Base-by-base conservation (phyloP, 2,888 invertebrate genomes). In the Euplagia quadripunctaria region DNA sequence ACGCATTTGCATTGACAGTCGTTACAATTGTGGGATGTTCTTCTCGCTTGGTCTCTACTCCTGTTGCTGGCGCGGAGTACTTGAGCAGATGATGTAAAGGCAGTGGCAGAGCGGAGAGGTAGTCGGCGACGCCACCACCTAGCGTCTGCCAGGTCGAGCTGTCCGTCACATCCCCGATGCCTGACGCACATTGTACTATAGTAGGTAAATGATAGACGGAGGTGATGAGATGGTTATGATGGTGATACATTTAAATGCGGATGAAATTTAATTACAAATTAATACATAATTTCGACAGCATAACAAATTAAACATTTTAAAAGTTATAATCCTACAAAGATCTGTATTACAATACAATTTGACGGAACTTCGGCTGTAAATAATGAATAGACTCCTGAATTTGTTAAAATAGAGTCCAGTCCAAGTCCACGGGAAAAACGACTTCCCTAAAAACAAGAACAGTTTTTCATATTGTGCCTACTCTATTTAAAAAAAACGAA, bases 31-130 rank as follows among this genome's bases (percentile, higher is more conserved):
- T 85, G 78, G 95, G 96, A 88, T 93, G 95, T 78, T 92, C 97
- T 84, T 98, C 98, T 81, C 98, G 97, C 89, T 98, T 98, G 77
- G 97, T 97, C 76, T 97, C 97, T 86, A 97, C 69, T 42, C 80
- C 73, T n/a, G 78, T 72, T 0, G 97, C 97, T 0, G 98, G 98
- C 0, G 91, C 77, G 4, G 98, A 98, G 92, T 98, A 98, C 91
- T 98, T 98, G 58, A 98, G 96, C 83, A 98, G 97, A 90, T 98
- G 98, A 89, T 98, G 98, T 70, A 98, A 93, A 46, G 98, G 98
- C 72, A 98, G 92, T 0, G 98, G 98, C 82, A 98, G 93, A 77
- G 98, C 98, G 12, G 98, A 98, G 75, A 98, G 96, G 91, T 98
- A 98, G 93, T 98, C 98, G 14, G 98, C 98, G 12, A 98, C 98